phyloP scores from a whole-genome alignment of 2,888 invertebrate genomes.

The Zonitis immaculata region DNA sequence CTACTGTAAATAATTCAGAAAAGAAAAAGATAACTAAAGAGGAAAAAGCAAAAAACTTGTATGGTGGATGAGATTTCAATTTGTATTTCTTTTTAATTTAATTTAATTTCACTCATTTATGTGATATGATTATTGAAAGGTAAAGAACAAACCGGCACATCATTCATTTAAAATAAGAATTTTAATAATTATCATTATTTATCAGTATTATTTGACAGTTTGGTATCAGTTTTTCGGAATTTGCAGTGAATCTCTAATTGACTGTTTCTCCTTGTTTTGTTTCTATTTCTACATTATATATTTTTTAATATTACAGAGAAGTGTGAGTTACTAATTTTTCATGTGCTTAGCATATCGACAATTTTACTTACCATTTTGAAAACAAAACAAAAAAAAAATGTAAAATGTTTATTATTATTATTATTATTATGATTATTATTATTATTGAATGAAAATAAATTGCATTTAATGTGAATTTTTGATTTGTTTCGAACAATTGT shows the following conservation, averaged over 20 bases:
- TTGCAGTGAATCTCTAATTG: constrained; percentile 36
- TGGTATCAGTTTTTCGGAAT: constrained; percentile 23
- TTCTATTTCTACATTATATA: constrained; percentile 33
- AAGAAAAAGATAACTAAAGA: not conserved
- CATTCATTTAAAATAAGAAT: constrained; percentile 24
- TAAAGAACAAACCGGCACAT: constrained; percentile 31
- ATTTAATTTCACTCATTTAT: constrained; percentile 27
- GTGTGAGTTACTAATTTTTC: constrained; percentile 33
- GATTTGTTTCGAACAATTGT: not conserved
- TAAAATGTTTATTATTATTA: too few relatives aligned
- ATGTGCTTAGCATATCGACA: constrained; percentile 41
- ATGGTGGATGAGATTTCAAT: constrained; percentile 28
- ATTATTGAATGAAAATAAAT: constrained; percentile 40
- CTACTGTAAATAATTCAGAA: constrained; percentile 30
- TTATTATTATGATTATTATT: too few relatives aligned
- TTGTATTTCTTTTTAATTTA: constrained; percentile 15
- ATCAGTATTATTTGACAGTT: constrained; percentile 38
- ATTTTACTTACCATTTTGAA: constrained; percentile 34
- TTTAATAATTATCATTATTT: constrained; percentile 9
- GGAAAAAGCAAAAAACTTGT: constrained; percentile 25
- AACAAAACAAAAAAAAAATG: constrained; percentile 32
- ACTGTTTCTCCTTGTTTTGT: too few relatives aligned
- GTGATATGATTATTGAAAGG: constrained; percentile 28
- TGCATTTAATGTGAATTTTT: constrained; percentile 39
- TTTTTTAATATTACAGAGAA: too few relatives aligned